phyloP scores from a whole-genome alignment of 2,113 vertebrate species.

The Fulica atra region DNA sequence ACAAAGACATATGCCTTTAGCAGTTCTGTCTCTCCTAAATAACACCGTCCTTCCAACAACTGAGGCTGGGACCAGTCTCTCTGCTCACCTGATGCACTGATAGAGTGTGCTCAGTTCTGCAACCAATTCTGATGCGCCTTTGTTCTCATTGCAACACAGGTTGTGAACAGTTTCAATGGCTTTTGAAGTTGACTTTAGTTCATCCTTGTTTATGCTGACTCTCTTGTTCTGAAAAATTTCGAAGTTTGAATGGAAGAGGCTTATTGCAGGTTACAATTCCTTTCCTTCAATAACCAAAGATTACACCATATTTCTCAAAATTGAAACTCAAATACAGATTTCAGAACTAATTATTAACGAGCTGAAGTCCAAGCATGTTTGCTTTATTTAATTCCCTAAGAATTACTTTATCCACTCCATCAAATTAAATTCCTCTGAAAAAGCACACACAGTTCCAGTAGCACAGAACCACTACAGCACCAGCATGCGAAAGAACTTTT shows the following conservation, averaged over 20 bases:
- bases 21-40: neutral
- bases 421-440: neutral
- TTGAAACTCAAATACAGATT: neutral
- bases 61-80: neutral
- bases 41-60: neutral
- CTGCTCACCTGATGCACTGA: constrained; percentile 86
- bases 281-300: neutral
- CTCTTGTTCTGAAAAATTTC: constrained; percentile 88
- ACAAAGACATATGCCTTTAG: neutral
- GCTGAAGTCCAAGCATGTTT: neutral
- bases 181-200: constrained; percentile 95
- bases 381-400: neutral
- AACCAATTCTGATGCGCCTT: constrained; percentile 94
- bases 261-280: too few species aligned
- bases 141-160: constrained; percentile 98
- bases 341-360: neutral
- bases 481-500: too few species aligned
- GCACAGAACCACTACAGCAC: neutral
- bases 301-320: neutral
- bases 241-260: neutral
- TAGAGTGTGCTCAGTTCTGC: constrained; percentile 95
- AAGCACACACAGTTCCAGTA: neutral
- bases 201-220: constrained; percentile 97
- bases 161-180: constrained; percentile 96
- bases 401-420: neutral